phyloP scores from a whole-genome alignment of 2,888 invertebrate genomes.

The Drosophila kuntzei region DNA sequence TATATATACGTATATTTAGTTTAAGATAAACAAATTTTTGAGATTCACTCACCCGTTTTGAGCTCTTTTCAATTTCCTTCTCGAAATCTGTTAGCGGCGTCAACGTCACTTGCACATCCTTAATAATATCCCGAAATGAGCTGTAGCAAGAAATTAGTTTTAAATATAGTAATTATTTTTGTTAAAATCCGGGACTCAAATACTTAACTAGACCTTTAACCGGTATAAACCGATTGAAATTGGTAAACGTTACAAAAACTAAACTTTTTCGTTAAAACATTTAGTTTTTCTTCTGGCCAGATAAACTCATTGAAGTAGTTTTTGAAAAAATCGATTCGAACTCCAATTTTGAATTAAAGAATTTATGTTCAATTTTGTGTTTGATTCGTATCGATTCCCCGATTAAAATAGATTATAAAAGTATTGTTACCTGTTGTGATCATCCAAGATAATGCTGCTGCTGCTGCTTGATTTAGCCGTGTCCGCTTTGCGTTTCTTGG shows the following conservation, averaged over 20 bases:
- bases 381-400: neutral
- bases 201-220: too few relatives aligned
- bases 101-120: slow-evolving; percentile 84
- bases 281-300: too few relatives aligned
- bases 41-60: slow-evolving; percentile 82
- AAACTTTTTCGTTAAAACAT: too few relatives aligned
- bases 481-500: slow-evolving; percentile 85
- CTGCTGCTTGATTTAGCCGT: slow-evolving; percentile 60
- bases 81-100: slow-evolving; percentile 84
- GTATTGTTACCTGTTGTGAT: slow-evolving; percentile 83
- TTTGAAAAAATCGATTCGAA: too few relatives aligned
- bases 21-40: slow-evolving; percentile 27
- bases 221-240: neutral
- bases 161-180: neutral
- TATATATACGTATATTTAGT: slow-evolving; percentile 9
- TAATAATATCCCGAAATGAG: slow-evolving; percentile 84
- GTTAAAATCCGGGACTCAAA: neutral
- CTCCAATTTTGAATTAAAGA: too few relatives aligned
- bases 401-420: neutral
- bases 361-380: too few relatives aligned
- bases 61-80: slow-evolving; percentile 83
- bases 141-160: slow-evolving; percentile 35
- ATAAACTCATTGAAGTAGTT: too few relatives aligned
- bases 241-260: neutral
- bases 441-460: slow-evolving; percentile 61